phyloP scores from a whole-genome alignment of 2,113 vertebrate genomes.

The Scortum barcoo region DNA sequence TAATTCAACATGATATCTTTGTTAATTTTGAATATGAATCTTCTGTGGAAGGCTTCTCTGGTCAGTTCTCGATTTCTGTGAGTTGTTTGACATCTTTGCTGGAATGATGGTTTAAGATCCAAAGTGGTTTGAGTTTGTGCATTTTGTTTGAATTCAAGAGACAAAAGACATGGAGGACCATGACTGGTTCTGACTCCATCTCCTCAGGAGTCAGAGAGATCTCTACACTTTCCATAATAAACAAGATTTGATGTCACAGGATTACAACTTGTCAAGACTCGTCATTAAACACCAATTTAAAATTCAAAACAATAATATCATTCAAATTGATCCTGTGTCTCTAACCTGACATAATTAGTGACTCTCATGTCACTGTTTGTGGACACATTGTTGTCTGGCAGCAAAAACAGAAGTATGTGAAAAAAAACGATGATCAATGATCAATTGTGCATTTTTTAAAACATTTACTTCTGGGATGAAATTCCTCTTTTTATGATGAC shows the following conservation, averaged over 20 bases:
- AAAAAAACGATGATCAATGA: too few species aligned
- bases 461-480: background rate
- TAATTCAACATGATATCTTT: background rate
- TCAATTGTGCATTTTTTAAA: background rate
- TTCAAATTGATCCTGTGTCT: too few species aligned
- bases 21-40: background rate
- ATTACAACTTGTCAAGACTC: background rate
- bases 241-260: background rate
- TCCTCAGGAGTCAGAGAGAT: background rate
- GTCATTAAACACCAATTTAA: background rate
- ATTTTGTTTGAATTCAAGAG: background rate
- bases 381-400: background rate
- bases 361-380: too few species aligned
- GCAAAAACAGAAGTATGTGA: background rate
- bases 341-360: too few species aligned
- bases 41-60: background rate
- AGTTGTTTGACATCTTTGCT: background rate
- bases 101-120: background rate
- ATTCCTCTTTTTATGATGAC: conserved; percentile 6
- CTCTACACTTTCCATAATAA: conserved; percentile 31
- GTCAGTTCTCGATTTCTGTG: background rate
- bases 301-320: too few species aligned
- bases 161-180: background rate
- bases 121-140: background rate
- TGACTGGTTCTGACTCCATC: background rate